Conservation (phyloP, 2,888 invertebrate species). For the Psylliodes chrysocephalus region DNA sequence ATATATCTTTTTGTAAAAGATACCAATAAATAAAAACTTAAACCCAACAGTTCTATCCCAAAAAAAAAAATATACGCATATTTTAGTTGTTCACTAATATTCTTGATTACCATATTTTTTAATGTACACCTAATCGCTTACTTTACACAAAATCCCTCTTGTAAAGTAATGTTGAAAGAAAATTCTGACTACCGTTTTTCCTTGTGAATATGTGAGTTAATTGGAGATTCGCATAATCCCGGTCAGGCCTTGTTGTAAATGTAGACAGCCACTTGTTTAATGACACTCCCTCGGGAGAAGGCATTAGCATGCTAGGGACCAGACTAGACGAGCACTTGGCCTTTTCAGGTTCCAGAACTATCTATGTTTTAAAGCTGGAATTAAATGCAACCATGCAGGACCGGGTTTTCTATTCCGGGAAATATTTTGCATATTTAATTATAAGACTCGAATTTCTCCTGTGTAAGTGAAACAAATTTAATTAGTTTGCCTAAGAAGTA, state of each 20-base stretch:
- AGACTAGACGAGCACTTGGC: conserved; percentile 46
- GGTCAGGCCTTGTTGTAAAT: conserved; percentile 54
- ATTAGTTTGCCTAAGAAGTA: neutral
- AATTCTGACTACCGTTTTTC: conserved; percentile 22
- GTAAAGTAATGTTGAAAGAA: conserved; percentile 17
- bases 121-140: no score
- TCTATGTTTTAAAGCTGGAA: conserved; percentile 54
- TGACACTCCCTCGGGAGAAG: conserved; percentile 60
- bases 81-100: no score
- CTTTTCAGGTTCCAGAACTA: conserved; percentile 54
- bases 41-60: no score
- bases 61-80: no score
- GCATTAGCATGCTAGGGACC: conserved; percentile 59
- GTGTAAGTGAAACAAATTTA: neutral
- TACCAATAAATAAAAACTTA: no score
- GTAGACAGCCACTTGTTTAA: conserved; percentile 62
- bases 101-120: no score
- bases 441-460: neutral
- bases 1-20: no score
- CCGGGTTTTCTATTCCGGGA: conserved; percentile 4
- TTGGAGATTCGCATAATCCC: conserved; percentile 44
- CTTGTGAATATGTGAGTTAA: conserved; percentile 37
- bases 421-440: conserved; percentile 18
- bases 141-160: neutral
- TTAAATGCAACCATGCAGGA: conserved; percentile 50